Percentiles rank a stretch among this genome's conserved stretches.
Evolutionary conservation across 2,797 vertebrate genomes (phyloP).

Genomic region (Poeciliopsis presidionis): DNA sequence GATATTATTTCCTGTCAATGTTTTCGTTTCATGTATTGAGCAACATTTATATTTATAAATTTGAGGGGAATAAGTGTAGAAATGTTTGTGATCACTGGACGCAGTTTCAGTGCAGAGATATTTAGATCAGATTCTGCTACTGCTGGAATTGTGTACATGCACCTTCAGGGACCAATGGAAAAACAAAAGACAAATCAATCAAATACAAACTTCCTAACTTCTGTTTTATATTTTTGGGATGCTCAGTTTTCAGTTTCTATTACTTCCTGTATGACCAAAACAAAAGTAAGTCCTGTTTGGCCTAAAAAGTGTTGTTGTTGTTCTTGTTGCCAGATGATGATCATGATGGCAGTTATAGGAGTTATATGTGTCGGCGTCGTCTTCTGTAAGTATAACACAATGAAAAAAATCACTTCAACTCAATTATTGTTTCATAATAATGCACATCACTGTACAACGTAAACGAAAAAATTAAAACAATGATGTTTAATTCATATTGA

Average conservation of each 20-base stretch:
- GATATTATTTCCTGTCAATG: conserved; percentile 42
- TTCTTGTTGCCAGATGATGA: conserved; percentile 87
- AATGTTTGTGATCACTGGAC: not conserved
- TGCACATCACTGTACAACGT: too few species aligned
- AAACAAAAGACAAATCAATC: not conserved
- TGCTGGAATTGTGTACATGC: not conserved
- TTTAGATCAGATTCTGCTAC: not conserved
- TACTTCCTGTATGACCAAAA: not conserved
- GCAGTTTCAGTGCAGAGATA: not conserved
- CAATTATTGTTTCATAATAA: not conserved
- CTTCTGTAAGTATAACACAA: conserved; percentile 85
- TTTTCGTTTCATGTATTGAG: not conserved
- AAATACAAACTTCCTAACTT: not conserved
- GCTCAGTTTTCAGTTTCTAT: not conserved
- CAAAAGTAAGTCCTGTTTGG: not conserved
- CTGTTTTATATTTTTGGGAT: not conserved
- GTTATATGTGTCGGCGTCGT: conserved; percentile 87
- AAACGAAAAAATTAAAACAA: too few species aligned
- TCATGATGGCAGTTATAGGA: conserved; percentile 90
- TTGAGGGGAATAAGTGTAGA: not conserved
- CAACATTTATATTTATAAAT: not conserved
- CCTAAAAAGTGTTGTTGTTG: not conserved
- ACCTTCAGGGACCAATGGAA: not conserved
- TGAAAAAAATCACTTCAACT: not conserved
- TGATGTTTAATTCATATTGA: not conserved